A percentile compares a stretch with the other conserved stretches of the same genome.
phyloP scores from a whole-genome alignment of 2,113 vertebrate genomes.

The Rhagologus leucostigma region DNA sequence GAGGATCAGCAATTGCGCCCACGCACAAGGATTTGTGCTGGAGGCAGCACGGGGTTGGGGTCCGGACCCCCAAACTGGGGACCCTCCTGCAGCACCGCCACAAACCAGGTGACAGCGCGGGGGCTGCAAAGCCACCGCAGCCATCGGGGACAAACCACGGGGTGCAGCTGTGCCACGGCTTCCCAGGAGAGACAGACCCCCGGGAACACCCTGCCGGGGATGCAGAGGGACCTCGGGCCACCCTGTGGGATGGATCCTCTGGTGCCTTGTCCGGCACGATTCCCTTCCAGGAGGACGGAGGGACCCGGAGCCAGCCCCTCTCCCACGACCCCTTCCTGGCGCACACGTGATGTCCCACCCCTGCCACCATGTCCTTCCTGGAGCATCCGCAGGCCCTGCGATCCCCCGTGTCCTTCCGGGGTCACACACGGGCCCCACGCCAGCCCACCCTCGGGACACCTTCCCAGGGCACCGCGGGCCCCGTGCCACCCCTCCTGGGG shows the following conservation, averaged over 20 bases:
- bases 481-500: accelerated
- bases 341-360: background rate
- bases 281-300: background rate
- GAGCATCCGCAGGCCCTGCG: background rate
- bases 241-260: background rate
- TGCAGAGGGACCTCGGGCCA: accelerated
- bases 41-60: background rate
- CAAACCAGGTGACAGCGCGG: background rate
- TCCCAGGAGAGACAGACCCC: background rate
- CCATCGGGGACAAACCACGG: background rate
- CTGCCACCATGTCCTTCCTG: background rate
- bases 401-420: background rate
- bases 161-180: accelerated
- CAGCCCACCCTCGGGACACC: background rate
- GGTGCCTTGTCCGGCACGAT: accelerated
- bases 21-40: background rate
- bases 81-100: background rate
- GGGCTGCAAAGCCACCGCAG: background rate
- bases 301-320: background rate
- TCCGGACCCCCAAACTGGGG: accelerated
- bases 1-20: background rate
- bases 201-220: accelerated
- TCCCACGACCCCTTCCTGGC: background rate
- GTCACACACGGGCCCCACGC: background rate
- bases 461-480: background rate